Conservation (phyloP, 2,888 invertebrate genomes). For the Agriotes lineatus region DNA sequence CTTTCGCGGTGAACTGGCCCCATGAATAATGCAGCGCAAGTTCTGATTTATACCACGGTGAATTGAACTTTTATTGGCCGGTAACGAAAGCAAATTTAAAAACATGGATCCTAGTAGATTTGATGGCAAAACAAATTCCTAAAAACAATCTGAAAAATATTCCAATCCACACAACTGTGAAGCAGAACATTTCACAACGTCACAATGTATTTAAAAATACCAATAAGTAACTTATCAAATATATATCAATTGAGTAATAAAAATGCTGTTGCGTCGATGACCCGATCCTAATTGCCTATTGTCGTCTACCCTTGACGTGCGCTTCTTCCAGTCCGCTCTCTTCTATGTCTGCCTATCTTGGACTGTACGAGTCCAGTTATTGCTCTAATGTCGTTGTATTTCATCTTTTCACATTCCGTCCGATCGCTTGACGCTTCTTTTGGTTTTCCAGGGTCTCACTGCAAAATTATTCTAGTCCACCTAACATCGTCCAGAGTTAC, state of each 20-base stretch:
- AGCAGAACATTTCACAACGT: constrained; percentile 38
- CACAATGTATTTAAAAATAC: constrained; percentile 56
- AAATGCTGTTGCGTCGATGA: too few relatives aligned
- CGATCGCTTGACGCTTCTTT: too few relatives aligned
- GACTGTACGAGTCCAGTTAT: too few relatives aligned
- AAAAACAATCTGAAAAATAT: constrained; percentile 57
- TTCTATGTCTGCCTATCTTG: too few relatives aligned
- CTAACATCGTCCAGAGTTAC: too few relatives aligned
- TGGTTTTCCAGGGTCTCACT: too few relatives aligned
- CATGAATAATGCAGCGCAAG: constrained; percentile 52
- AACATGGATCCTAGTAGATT: constrained; percentile 59
- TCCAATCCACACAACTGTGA: constrained; percentile 44
- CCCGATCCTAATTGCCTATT: too few relatives aligned
- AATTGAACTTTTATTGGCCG: constrained; percentile 55
- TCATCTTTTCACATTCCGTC: too few relatives aligned
- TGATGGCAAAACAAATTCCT: constrained; percentile 57
- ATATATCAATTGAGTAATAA: constrained; percentile 67
- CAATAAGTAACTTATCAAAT: constrained; percentile 66
- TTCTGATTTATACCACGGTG: constrained; percentile 55
- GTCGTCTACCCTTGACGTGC: too few relatives aligned
- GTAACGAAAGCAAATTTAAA: constrained; percentile 61
- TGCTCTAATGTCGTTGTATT: too few relatives aligned
- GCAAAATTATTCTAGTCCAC: too few relatives aligned
- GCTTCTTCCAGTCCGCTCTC: too few relatives aligned
- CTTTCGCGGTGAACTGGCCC: constrained; percentile 36